Evolutionary conservation across 1,140 invertebrate species (phyloP), one percentile per base, ranked within the genome.

Genomic region (Trichoplusia ni): DNA sequence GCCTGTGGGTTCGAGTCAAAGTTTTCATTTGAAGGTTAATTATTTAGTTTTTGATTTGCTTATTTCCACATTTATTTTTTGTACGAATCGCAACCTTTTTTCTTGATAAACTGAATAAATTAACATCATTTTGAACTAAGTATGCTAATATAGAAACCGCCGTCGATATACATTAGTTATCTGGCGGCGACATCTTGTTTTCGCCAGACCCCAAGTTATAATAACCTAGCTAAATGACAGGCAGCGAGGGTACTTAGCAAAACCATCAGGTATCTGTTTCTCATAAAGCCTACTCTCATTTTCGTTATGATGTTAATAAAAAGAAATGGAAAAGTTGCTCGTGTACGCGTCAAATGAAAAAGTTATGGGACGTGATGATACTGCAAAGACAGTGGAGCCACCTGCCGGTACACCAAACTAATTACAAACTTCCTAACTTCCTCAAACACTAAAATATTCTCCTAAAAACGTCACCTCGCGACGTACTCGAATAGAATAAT

Each of bases 381-480:
- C 84, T 89, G 80, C 79, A 75, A 86, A 86, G 76, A 75, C 79
- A 79, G 70, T 67, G 64, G 66, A 72, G 71, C 77, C 82, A 84
- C 80, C 82, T 84, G 79, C 71, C 79, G 70, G 60, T 71, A 76
- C 73, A 75, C 66, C 70, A 80, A 89, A 89, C 86, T 89, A 89
- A 89, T 89, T 89, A 89, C 82, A 73, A 88, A 86, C 85, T 86
- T 73, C 73, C 73, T 69, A 84, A 86, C 83, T 89, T 85, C 79
- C 85, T 81, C 72, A 81, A 86, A 89, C 81, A 88, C 84, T 89
- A 88, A 88, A 89, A 89, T 85, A 89, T 88, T 88, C 82, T 77
- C 72, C 81, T 77, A 85, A 87, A 86, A 86, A 89, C 73, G 85
- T 86, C 86, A 86, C 79, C 86, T 79, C 79, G 53, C 59, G 70